phyloP scores from a whole-genome alignment of 2,113 vertebrate genomes.

The Nannobrachium achirus region DNA sequence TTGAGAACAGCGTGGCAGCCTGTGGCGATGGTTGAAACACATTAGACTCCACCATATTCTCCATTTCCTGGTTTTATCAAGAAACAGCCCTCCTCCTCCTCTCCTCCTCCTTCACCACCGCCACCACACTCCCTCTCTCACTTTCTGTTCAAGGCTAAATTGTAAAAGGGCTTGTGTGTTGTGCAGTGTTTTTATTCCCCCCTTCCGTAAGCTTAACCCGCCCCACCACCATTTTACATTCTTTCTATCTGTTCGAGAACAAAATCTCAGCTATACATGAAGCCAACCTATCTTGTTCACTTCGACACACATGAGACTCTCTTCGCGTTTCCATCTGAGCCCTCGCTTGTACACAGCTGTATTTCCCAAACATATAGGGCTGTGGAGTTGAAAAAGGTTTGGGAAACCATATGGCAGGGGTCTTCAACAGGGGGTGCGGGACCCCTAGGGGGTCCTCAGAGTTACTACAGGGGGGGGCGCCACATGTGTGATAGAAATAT shows the following conservation, averaged over 20 bases:
- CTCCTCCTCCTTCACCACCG: too few species aligned
- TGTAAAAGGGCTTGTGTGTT: not conserved
- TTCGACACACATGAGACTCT: too few species aligned
- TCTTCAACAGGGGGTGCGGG: too few species aligned
- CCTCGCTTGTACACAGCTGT: too few species aligned
- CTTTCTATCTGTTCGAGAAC: not conserved
- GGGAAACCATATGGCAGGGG: too few species aligned
- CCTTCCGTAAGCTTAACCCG: not conserved
- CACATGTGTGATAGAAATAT: too few species aligned
- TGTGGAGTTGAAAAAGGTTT: too few species aligned
- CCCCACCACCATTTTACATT: not conserved
- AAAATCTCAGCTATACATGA: not conserved
- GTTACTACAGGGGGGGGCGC: too few species aligned
- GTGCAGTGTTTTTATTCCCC: not conserved
- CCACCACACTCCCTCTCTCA: slow-evolving; percentile 10
- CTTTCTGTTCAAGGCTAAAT: slow-evolving; percentile 11
- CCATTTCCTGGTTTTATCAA: slow-evolving; percentile 15
- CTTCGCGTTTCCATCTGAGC: too few species aligned
- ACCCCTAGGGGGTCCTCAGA: too few species aligned
- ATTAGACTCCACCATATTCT: slow-evolving; percentile 24
- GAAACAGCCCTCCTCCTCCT: not conserved
- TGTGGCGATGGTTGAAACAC: slow-evolving; percentile 34
- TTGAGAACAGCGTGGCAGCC: slow-evolving; percentile 39
- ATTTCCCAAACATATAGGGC: too few species aligned
- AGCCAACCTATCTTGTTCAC: too few species aligned